Base-by-base conservation (phyloP, 1,140 invertebrate species). In the Xylocopa sonorina region DNA sequence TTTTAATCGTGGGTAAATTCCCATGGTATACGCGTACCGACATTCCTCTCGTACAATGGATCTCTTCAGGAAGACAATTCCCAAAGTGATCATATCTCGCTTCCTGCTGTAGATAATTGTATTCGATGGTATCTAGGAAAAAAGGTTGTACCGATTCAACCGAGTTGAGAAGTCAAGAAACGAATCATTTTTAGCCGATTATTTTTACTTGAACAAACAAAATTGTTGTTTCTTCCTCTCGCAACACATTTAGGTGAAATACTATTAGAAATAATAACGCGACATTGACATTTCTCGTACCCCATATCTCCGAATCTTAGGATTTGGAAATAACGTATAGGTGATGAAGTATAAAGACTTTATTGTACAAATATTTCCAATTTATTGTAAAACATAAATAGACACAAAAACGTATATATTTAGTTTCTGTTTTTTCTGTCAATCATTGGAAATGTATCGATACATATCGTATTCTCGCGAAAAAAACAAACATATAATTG, bases 1-100 rank as follows among this genome's bases (percentile, higher is more conserved):
- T 88, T 87, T 92, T 93, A 93, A 93, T 92, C 92, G 92, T 93
- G 92, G 90, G 92, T 93, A 93, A 93, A 92, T 93, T 93, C 92
- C 91, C 92, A 93, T 88, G 88, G 86, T 85, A 87, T 82, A 83
- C 75, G 38, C 84, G 85, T 84, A 80, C 84, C 87, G 77, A 83
- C 83, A 90, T 92, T 91, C 88, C 90, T 88, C 50, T 58, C 87
- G 89, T 91, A 92, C 91, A 92, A 93, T 91, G 89, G 87, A 90
- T 89, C 87, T 88, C 89, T 91, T 91, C 81, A 87, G 87, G 91
- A 92, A 92, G 88, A 89, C 86, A 88, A 84, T 90, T 90, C 89
- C 83, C 79, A 82, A 85, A 79, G 78, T 75, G 92, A 92, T 93
- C 69, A 84, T 92, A 93, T 93, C 92, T 90, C 82, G 81, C 85